Base-by-base conservation (phyloP, 35 echinoderm and acorn worm genomes). In the Chiridota heheva region DNA sequence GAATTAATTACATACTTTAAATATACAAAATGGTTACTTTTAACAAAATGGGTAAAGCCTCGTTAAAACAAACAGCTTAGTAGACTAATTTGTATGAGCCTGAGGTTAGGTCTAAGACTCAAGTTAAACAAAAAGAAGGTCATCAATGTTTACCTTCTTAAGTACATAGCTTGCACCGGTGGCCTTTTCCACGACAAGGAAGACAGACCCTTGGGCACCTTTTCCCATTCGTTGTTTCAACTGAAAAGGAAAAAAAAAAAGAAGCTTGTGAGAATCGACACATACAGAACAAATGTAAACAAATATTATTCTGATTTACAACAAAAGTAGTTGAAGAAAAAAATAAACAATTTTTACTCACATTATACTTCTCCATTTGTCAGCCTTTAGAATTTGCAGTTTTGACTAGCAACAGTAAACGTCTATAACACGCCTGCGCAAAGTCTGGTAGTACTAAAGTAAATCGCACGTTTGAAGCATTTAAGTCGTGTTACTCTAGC, bases 141-240 rank as follows among this genome's bases (percentile, higher is more conserved):
- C 40, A 3, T 18, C 6, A 59, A 60, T 87, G 27, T 53, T 87
- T 80, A 97, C 93, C 88, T 97, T 97, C 73, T 97, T 97, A 63
- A 97, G 48, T 16, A 91, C 93, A 71, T 84, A 88, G 51, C 58
- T 59, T 28, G 61, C 39, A 33, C 61, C 35, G 43, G 82, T 84
- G 20, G 36, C 38, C 34, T 86, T 82, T 34, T 87, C 82, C 39
- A 84, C 71, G 13, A 91, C 93, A 1, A 91, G 72, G 71, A 97
- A 97, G 37, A 97, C 93, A 15, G 89, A 86, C 40, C 93, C 93
- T 81, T 97, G 93, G 6, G 93, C 93, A 55, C 93, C 93, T 88
- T 97, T 97, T 40, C 93, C 93, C 44, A 97, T 47, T 44, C 93
- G 93, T 44, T 97, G 81, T 68, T 88, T 74, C 27, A 97, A 66